These are phyloP conservation scores for Heterodera filipjevi DNA, from an alignment of 2,888 invertebrate genomes.

Conservation along the genomic window DNA sequence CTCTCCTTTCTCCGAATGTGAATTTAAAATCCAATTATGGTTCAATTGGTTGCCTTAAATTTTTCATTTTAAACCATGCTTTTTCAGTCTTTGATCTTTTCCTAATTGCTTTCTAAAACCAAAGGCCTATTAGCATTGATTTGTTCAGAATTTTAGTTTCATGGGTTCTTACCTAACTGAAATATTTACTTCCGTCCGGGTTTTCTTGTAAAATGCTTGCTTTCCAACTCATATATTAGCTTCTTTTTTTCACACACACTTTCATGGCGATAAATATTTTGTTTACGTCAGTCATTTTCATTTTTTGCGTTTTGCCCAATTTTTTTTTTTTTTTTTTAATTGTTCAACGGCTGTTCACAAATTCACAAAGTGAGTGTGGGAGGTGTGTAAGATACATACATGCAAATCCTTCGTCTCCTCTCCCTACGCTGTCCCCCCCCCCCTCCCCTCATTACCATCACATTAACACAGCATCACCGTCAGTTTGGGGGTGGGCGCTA, in stretches of 20 bases:
- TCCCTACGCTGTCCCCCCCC: neutral
- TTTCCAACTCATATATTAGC: neutral
- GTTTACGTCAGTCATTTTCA: neutral
- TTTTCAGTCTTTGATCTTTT: neutral
- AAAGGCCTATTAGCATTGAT: no score
- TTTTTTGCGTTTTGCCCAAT: neutral
- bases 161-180: no score
- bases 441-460: constrained; percentile 2
- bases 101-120: neutral
- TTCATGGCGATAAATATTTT: neutral
- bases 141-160: no score
- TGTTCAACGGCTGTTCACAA: neutral
- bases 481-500: neutral
- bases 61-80: neutral
- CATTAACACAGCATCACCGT: neutral
- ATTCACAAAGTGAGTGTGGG: neutral
- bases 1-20: neutral
- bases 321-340: neutral
- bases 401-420: neutral
- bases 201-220: no score
- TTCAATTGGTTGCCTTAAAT: neutral
- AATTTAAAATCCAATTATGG: neutral
- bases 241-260: constrained; percentile 13
- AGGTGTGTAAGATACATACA: neutral
- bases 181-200: no score